Evolutionary conservation across 2,797 vertebrate genomes (phyloP).

Genomic region (Buceros bicornis): DNA sequence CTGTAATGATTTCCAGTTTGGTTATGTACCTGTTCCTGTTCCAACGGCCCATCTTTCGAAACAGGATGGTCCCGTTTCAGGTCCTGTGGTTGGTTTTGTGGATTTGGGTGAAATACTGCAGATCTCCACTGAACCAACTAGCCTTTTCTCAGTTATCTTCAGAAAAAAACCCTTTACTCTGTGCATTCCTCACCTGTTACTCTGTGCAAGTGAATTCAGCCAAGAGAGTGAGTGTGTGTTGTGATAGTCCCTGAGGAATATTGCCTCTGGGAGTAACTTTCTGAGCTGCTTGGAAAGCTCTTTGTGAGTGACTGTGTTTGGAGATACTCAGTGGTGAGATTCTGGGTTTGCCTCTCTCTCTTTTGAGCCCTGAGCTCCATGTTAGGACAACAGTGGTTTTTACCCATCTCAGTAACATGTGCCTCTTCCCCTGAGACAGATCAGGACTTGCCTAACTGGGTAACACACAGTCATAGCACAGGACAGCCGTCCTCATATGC

Average conservation of each 20-base stretch:
- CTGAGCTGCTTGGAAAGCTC: not conserved
- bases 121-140: not conserved
- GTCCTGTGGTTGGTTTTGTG: not conserved
- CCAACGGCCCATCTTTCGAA: slow-evolving; percentile 53
- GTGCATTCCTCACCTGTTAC: not conserved
- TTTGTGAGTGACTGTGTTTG: not conserved
- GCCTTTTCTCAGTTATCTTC: not conserved
- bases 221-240: not conserved
- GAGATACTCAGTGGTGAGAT: not conserved
- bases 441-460: not conserved
- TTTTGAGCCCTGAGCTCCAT: not conserved
- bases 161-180: not conserved
- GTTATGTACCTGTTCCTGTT: slow-evolving; percentile 33
- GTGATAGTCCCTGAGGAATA: not conserved
- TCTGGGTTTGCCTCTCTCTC: not conserved
- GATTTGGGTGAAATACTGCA: not conserved
- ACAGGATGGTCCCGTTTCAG: not conserved
- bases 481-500: not conserved
- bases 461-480: not conserved
- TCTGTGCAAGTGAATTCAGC: not conserved
- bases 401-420: not conserved
- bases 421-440: not conserved
- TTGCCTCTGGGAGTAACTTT: slow-evolving; percentile 8
- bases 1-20: slow-evolving; percentile 70
- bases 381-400: not conserved